Conservation (phyloP, 2,888 invertebrate genomes). For the Drosophila tanythrix region DNA sequence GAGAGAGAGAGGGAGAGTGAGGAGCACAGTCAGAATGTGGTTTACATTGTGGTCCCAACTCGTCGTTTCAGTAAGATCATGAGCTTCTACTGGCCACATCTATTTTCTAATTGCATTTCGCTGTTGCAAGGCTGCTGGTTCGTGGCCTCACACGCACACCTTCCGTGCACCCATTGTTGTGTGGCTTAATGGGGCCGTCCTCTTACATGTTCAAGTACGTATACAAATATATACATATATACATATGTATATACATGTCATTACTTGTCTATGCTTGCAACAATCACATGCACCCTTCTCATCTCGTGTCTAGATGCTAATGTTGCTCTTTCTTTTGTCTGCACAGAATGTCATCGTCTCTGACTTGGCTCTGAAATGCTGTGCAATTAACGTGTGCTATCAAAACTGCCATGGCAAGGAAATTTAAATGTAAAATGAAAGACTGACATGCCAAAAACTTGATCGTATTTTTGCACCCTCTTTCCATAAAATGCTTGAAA, state of each 20-base stretch:
- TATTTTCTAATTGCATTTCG: constrained; percentile 78
- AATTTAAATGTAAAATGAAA: constrained; percentile 55
- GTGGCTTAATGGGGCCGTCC: constrained; percentile 35
- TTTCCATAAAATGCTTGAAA: constrained; percentile 1
- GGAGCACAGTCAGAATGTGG: constrained; percentile 29
- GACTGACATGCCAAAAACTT: constrained; percentile 19
- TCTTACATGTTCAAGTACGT: constrained; percentile 5
- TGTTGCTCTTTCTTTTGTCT: constrained; percentile 48
- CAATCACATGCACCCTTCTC: constrained; percentile 10
- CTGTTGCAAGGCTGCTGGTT: constrained; percentile 53
- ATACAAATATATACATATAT: neutral
- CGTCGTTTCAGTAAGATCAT: constrained; percentile 27
- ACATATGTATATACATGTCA: constrained; percentile 11
- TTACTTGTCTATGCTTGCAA: constrained; percentile 16
- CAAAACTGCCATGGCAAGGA: constrained; percentile 52
- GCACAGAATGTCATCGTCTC: constrained; percentile 53
- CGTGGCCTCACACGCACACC: constrained; percentile 63
- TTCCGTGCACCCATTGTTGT: constrained; percentile 49
- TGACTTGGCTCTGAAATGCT: constrained; percentile 55
- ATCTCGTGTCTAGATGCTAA: constrained; percentile 46
- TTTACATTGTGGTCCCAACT: constrained; percentile 42
- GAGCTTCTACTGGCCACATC: constrained; percentile 63
- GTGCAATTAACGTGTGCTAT: constrained; percentile 66
- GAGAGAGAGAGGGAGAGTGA: neutral
- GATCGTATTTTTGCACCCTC: constrained; percentile 7